Conservation (phyloP, 30 jellyfish, hydroid and myxozoan genomes). For the Clytia hemisphaerica region DNA sequence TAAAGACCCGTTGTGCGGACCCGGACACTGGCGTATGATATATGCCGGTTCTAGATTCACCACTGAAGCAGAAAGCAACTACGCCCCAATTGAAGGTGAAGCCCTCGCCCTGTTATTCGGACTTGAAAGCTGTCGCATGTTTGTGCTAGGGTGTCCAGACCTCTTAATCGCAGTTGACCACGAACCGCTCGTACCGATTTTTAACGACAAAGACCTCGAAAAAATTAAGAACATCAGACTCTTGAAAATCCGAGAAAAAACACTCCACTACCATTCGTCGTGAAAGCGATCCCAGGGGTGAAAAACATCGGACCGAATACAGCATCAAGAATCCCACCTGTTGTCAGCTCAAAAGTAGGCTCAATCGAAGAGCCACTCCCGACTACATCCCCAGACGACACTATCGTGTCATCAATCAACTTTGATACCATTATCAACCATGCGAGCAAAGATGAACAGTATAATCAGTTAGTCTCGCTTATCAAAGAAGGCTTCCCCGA, state of each 20-base stretch:
- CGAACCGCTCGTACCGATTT: no score
- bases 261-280: neutral
- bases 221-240: neutral
- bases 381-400: no score
- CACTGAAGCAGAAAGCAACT: neutral
- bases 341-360: no score
- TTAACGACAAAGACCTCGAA: neutral
- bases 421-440: no score
- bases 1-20: no score
- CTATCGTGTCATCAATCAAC: no score
- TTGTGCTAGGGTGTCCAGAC: no score
- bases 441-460: neutral
- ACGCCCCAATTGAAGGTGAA: no score
- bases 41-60: constrained; percentile 6
- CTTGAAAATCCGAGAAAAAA: neutral
- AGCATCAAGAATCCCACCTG: neutral
- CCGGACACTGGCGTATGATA: no score
- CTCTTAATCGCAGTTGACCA: no score
- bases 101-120: no score
- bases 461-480: neutral
- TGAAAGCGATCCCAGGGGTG: neutral
- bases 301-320: neutral
- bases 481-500: neutral
- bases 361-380: no score
- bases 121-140: neutral